Evolutionary conservation across 2,113 vertebrate genomes (phyloP), one percentile per base, ranked within the genome.

Genomic region (Dasyornis broadbenti): DNA sequence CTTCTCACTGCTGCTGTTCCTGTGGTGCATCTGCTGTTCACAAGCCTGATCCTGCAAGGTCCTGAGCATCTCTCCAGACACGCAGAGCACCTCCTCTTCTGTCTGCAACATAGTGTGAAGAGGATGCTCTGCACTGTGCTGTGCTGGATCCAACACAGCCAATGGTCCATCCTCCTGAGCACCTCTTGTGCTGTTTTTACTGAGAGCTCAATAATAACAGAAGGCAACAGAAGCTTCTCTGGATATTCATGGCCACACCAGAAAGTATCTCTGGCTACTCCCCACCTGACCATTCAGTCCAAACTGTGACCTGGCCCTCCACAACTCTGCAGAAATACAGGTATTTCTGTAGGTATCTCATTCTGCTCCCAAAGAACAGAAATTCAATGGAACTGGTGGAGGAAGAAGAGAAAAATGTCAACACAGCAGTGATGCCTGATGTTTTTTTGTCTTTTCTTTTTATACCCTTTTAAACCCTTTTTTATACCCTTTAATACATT

Each of bases 381-480:
- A 78, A 45, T 61, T 40, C 24, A 71, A 21, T 24, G 13, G 15
- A 63, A 68, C 2, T 4, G 27, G 9, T 42, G 42, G 5, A 56
- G 13, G 37, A 77, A 65, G 44, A 87, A 86, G 18, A 83, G 16
- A 65, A 61, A 35, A 52, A 89, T 75, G 15, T 50, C 26, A 22
- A 1, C 35, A 45, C 0, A 85, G 27, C 5, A 63, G 10, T 21
- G n/a, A n/a, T n/a, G n/a, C n/a, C n/a, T n/a, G n/a, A n/a, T n/a
- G n/a, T n/a, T n/a, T n/a, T n/a, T n/a, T n/a, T n/a, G n/a, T n/a
- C n/a, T n/a, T n/a, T n/a, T n/a, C n/a, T n/a, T n/a, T n/a, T n/a
- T n/a, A n/a, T n/a, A n/a, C n/a, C n/a, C n/a, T n/a, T n/a, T n/a
- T n/a, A n/a, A n/a, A n/a, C n/a, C n/a, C n/a, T n/a, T n/a, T n/a